A percentile compares a stretch with the other conserved stretches of the same genome.
Conservation (phyloP, 2,797 vertebrate genomes). For the Microctenopoma stevenorrisi region DNA sequence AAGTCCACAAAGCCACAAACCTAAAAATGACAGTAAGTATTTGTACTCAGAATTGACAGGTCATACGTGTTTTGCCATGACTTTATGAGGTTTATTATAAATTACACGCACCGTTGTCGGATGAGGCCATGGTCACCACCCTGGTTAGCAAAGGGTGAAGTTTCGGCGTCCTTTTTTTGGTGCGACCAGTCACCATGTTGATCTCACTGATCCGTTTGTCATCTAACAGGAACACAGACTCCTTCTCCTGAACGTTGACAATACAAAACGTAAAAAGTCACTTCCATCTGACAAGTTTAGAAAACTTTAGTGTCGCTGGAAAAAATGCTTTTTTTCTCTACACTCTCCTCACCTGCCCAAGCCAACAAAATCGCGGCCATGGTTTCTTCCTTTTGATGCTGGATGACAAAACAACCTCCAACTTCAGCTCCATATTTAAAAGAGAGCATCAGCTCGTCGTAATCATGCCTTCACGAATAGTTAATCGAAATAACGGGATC, state of each 20-base stretch:
- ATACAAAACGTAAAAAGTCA: not conserved
- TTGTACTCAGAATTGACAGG: not conserved
- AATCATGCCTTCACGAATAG: not conserved
- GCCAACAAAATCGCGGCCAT: constrained; percentile 93
- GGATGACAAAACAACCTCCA: constrained; percentile 91
- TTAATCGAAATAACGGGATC: not conserved
- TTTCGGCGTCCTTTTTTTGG: constrained; percentile 90
- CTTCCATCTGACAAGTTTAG: not conserved
- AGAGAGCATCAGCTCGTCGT: constrained; percentile 19
- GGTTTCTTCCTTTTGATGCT: constrained; percentile 94
- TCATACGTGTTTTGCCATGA: not conserved
- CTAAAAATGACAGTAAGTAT: constrained; percentile 67
- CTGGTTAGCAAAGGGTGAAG: constrained; percentile 88
- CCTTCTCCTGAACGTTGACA: constrained; percentile 87
- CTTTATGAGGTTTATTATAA: not conserved
- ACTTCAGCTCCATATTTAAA: constrained; percentile 88
- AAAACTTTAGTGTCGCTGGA: too few species aligned
- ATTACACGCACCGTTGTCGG: constrained; percentile 84
- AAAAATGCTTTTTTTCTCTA: not conserved
- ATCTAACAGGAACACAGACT: constrained; percentile 92
- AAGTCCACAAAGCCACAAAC: constrained; percentile 90
- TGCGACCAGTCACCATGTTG: constrained; percentile 90
- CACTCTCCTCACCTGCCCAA: constrained; percentile 88
- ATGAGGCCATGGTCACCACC: constrained; percentile 86
- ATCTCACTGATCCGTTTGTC: constrained; percentile 91